These are phyloP conservation scores for Cynodonichthys magdalenae DNA, from an alignment of 2,797 vertebrate genomes.

Conservation along the genomic window DNA sequence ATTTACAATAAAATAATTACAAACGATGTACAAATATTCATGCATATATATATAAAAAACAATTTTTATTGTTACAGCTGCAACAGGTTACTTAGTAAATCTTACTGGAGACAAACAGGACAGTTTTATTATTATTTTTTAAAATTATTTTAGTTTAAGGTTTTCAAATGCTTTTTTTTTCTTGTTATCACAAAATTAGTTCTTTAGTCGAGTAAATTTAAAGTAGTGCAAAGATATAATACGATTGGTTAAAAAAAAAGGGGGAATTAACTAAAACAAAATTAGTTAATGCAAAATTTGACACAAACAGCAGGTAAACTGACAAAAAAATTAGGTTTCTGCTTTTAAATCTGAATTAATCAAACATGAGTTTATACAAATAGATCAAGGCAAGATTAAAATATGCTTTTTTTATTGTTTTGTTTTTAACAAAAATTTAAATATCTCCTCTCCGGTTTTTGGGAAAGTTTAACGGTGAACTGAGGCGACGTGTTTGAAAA, in stretches of 20 bases:
- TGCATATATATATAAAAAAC: slow-evolving; percentile 66
- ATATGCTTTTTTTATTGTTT: too few relatives aligned
- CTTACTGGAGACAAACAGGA: slow-evolving; percentile 24
- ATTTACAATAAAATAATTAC: slow-evolving; percentile 55
- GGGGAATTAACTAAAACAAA: slow-evolving; percentile 49
- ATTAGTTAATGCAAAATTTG: slow-evolving; percentile 73
- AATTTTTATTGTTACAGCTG: slow-evolving; percentile 52
- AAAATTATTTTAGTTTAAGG: neutral
- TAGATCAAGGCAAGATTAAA: too few relatives aligned
- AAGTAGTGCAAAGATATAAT: slow-evolving; percentile 79
- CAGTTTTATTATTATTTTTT: neutral
- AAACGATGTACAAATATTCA: slow-evolving; percentile 63
- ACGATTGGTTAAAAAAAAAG: slow-evolving; percentile 51
- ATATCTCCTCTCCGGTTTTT: slow-evolving; percentile 26
- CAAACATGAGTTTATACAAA: too few relatives aligned
- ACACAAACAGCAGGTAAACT: slow-evolving; percentile 10
- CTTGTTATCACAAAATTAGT: neutral
- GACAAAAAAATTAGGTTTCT: too few relatives aligned
- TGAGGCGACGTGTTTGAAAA: neutral
- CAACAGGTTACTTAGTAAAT: slow-evolving; percentile 42
- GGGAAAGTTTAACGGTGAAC: slow-evolving; percentile 46
- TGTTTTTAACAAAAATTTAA: too few relatives aligned
- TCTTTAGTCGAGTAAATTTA: neutral
- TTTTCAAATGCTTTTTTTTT: neutral
- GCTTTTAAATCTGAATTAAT: too few relatives aligned